A percentile compares a stretch with the other conserved stretches of the same genome.
Evolutionary conservation across 2,888 invertebrate species (phyloP).

Genomic region (Leptopilina drosophilae): DNA sequence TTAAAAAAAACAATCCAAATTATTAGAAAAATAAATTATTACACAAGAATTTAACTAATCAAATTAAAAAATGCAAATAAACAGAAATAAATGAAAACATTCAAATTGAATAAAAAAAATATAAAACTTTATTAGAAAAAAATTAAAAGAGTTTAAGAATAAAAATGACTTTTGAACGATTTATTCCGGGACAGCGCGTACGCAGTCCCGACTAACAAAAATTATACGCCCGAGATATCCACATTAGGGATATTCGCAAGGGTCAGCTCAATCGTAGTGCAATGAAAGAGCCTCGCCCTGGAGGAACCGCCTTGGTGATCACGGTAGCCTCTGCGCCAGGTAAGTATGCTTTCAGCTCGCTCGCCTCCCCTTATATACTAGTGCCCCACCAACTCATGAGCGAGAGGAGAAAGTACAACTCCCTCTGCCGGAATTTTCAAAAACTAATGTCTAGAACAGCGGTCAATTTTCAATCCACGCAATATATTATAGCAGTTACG

Average conservation of each 20-base stretch:
- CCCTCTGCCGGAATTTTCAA: no score
- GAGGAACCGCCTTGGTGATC: slow-evolving; percentile 77
- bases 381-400: no score
- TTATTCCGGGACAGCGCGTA: slow-evolving; percentile 39
- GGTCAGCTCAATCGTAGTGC: slow-evolving; percentile 80
- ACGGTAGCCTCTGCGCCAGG: slow-evolving; percentile 79
- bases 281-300: slow-evolving; percentile 79
- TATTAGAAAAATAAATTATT: no score
- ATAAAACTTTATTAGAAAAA: neutral
- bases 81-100: no score
- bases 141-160: neutral
- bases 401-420: no score
- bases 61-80: no score
- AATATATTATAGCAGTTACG: no score
- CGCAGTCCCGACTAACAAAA: slow-evolving; percentile 64
- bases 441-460: no score
- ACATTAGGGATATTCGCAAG: slow-evolving; percentile 78
- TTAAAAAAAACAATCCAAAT: no score
- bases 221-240: slow-evolving; percentile 77
- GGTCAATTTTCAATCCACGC: no score
- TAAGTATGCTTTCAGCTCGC: slow-evolving; percentile 73
- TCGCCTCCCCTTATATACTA: neutral
- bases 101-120: no score
- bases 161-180: neutral
- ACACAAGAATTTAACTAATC: no score